Evolutionary conservation across 2,888 invertebrate species (phyloP), one percentile per base, ranked within the genome.

Genomic region (Agrilus biguttatus): DNA sequence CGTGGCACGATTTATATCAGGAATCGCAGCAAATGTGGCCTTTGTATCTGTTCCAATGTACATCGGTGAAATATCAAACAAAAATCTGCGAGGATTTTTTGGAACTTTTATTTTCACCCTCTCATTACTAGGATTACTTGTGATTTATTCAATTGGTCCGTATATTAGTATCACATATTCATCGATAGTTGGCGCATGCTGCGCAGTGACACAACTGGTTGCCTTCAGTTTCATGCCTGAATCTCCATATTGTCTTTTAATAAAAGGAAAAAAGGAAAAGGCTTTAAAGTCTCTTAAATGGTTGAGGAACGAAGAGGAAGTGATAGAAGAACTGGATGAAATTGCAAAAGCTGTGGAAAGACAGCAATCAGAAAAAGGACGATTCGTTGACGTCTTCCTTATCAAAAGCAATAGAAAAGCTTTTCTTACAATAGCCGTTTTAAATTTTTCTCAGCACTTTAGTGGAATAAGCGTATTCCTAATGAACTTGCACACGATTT

Each of bases 21-120:
- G 66, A 1, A 53, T 63, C 42, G 62, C 62, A 13, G 63, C 61
- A 8, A 63, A 66, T 45, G 60, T 62, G 21, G 63, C 61, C 6
- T 64, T 64, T 45, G 65, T 66, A 2, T 58, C 63, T 14, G 63
- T 62, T 1, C 65, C 64, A 2, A 63, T 64, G 63, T 64, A 61
- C 48, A 59, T 64, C 8, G 63, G 61, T 2, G 64, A 65, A 52
- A 62, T 64, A 42, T 62, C 65, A 3, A 62, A 64, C 48, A 62
- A 63, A 38, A 58, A 60, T 44, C 61, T 65, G 35, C 46, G 64
- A 28, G 65, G 65, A 6, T 61, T 63, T 45, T 48, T 66, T 8
- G 59, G 63, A 1, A 58, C 62, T 14, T 55, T 63, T 19, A 63
- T 65, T 41, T 65, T 63, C 48, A 53, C 63, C 13, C 62, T 63